Base-by-base conservation (phyloP, 2,888 invertebrate species). In the Drosophila algonquin region DNA sequence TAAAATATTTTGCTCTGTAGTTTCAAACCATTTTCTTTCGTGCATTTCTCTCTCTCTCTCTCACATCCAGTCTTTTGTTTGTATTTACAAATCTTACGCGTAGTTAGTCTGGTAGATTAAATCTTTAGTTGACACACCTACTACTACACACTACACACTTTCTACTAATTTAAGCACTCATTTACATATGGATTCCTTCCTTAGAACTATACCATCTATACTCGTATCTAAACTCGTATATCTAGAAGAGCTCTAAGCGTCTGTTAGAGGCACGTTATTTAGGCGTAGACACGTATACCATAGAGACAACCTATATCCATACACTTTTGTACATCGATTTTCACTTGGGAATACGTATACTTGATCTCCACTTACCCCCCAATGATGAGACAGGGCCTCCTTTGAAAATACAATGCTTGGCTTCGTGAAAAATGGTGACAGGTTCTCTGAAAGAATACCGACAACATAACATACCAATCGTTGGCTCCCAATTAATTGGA, bases 1-100 rank as follows among this genome's bases (percentile, higher is more conserved):
- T 80, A 85, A 87, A 84, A 87, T 62, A 84, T 57, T 75, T 65
- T 65, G 56, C 46, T 68, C 62, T 76, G 85, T 83, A 87, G 83
- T 81, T 60, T 73, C 54, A 57, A 65, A 75, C 51, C 46, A 61
- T 72, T 72, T 68, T 58, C 55, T 70, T 67, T 55, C 45, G 53
- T 63, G 48, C 63, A 64, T 64, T 67, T 73, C 60, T 50, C n/a
- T 21, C 21, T 21, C 21, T 21, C 21, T n/a, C n/a, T 14, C 40
- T 14, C 40, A 40, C 40, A 40, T 40, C 14, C 40, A 40, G 44
- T 57, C 65, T 64, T 63, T 10, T 46, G 63, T 76, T 61, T 73
- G 63, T 70, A 73, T 52, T 54, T 57, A 73, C 56, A 40, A 63
- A 48, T 61, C 47, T 54, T 65, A 32, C 55, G 71, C 68, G 57